Conservation (phyloP, 1,140 invertebrate genomes). For the Papilio dardanus region DNA sequence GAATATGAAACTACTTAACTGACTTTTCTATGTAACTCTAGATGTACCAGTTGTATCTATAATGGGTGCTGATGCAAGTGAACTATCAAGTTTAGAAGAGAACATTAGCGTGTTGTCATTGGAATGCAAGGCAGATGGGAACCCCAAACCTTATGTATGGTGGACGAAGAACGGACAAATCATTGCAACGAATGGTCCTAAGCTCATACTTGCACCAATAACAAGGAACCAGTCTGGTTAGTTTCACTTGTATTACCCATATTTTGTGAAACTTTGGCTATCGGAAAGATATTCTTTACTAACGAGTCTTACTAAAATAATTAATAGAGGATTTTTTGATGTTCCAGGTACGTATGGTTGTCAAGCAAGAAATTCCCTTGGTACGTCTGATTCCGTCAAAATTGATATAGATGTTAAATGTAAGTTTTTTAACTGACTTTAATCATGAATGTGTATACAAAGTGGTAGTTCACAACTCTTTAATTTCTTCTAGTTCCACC, state of each 20-base stretch:
- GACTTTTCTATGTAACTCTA: slow-evolving; percentile 71
- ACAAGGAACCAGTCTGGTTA: slow-evolving; percentile 78
- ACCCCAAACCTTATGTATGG: slow-evolving; percentile 92
- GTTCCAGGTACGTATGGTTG: slow-evolving; percentile 88
- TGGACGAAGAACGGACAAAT: slow-evolving; percentile 88
- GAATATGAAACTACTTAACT: slow-evolving; percentile 11
- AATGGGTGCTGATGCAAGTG: slow-evolving; percentile 78
- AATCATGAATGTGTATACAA: no score
- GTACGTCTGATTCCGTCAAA: slow-evolving; percentile 89
- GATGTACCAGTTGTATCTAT: slow-evolving; percentile 92
- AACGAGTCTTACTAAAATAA: no score
- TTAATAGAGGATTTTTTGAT: not conserved
- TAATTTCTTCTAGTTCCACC: slow-evolving; percentile 87
- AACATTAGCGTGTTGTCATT: slow-evolving; percentile 90
- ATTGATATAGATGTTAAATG: slow-evolving; percentile 94
- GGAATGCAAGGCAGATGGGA: slow-evolving; percentile 92
- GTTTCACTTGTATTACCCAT: slow-evolving; percentile 21
- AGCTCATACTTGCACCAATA: slow-evolving; percentile 83
- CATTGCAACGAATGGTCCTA: slow-evolving; percentile 77
- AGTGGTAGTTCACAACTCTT: no score
- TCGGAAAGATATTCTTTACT: no score
- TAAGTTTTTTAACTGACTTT: no score
- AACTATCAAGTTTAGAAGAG: slow-evolving; percentile 86
- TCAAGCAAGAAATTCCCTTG: slow-evolving; percentile 91
- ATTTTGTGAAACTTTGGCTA: not conserved